Evolutionary conservation across 2,888 invertebrate genomes (phyloP).

Genomic region (Agrotis ipsilon): DNA sequence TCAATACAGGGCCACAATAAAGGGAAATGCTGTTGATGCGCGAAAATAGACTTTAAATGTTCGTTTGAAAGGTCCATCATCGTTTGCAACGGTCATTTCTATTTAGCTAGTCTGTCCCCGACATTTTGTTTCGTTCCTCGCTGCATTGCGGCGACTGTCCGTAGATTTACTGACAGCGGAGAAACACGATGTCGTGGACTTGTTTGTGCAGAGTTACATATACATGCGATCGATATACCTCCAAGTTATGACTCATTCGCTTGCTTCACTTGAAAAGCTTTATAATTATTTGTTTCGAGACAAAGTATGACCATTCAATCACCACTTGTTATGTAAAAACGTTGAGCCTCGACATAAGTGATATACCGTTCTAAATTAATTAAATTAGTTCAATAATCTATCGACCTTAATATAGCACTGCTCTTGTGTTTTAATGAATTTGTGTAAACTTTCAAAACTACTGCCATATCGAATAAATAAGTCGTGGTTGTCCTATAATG

Average conservation of each 20-base stretch:
- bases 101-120: no score
- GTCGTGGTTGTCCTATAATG: constrained; percentile 36
- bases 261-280: neutral
- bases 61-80: no score
- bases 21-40: no score
- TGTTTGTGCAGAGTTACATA: neutral
- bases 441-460: constrained; percentile 31
- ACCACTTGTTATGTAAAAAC: neutral
- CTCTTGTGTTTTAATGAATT: constrained; percentile 24
- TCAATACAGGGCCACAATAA: no score
- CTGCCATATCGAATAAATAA: constrained; percentile 52
- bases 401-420: constrained; percentile 9
- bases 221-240: neutral
- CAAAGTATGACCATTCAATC: neutral
- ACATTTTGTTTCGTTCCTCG: neutral
- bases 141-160: neutral
- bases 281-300: neutral
- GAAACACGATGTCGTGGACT: neutral
- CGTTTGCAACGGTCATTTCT: no score
- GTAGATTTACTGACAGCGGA: neutral
- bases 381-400: constrained; percentile 10
- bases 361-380: constrained; percentile 7
- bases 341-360: neutral
- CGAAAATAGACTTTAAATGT: no score
- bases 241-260: neutral